Evolutionary conservation across 1,140 invertebrate species (phyloP), one percentile per base, ranked within the genome.

Genomic region (Diuraphis noxia): DNA sequence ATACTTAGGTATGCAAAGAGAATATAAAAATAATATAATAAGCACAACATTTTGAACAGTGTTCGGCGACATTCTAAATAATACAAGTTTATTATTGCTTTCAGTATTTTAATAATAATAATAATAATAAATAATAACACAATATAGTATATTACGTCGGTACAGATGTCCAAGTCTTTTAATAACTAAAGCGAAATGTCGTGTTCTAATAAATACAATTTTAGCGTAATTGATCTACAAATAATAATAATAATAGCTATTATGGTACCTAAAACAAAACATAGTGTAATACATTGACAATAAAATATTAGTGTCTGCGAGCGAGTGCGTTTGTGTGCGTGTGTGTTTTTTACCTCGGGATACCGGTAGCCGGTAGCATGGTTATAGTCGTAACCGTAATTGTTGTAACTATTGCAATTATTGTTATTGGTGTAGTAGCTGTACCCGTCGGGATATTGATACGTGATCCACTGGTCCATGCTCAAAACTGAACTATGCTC

Each of bases 381-480:
- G n/a, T 88, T 88, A 40, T 36, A n/a, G 49, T 88, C n/a, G 34
- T 87, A 87, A 52, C 49, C 46, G 46, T 56, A 52, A 86, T 87
- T 87, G 41, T 85, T 85, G 82, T 82, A 40, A 82, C n/a, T n/a
- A n/a, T 40, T 82, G 25, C 23, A 38, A 34, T 46, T 85, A 77
- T 91, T 52, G 89, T 49, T 82, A 41, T 91, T 91, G 7, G 77
- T 82, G 41, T 91, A 91, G 49, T 82, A 91, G 41, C 89, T 82
- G 77, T 91, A 91, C 89, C 89, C 89, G 89, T 91, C 72, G 21
- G 89, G 89, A 91, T 91, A 91, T 91, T 82, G 89, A 81, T 91
- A 91, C 41, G 89, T 82, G 10, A 91, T 91, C 89, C 89, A 91
- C 89, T 91, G 89, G 89, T 91, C 89, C 89, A 91, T 91, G 89